These are phyloP conservation scores for Dichetophora obliterata DNA, from an alignment of 2,888 invertebrate species.

Conservation along the genomic window DNA sequence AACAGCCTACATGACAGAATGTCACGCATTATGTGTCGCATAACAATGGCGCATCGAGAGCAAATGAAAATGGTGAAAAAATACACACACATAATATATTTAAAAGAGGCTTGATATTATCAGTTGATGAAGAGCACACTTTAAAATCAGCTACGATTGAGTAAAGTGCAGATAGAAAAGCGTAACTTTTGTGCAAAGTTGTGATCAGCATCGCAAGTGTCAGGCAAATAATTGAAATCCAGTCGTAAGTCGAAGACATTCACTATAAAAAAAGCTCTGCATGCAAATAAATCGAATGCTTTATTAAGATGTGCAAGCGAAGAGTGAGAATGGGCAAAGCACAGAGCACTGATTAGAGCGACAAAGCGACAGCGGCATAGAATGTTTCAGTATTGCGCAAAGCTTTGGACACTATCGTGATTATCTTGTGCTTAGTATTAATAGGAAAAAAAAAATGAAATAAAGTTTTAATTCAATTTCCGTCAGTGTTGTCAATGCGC, in stretches of 20 bases:
- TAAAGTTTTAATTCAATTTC: constrained; percentile 40
- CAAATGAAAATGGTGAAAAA: not conserved
- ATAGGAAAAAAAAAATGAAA: constrained; percentile 7
- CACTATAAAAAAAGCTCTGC: not conserved
- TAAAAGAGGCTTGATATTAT: too few relatives aligned
- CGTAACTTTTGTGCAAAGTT: not conserved
- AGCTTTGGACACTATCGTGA: constrained; percentile 15
- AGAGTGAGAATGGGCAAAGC: too few relatives aligned
- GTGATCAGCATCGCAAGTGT: constrained; percentile 2
- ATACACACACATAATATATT: too few relatives aligned
- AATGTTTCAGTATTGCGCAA: too few relatives aligned
- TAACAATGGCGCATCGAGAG: not conserved
- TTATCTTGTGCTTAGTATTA: not conserved
- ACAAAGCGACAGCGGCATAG: too few relatives aligned
- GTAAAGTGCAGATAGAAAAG: not conserved
- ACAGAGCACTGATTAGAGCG: too few relatives aligned
- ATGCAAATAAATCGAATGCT: not conserved
- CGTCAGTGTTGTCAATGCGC: constrained; percentile 35
- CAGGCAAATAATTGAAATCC: not conserved
- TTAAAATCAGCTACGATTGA: not conserved
- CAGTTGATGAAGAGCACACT: too few relatives aligned
- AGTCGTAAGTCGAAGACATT: not conserved
- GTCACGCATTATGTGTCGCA: constrained; percentile 1
- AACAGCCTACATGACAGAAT: not conserved
- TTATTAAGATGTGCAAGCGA: too few relatives aligned